Base-by-base conservation (phyloP, 2,113 vertebrate species). In the Pluvianellus socialis region DNA sequence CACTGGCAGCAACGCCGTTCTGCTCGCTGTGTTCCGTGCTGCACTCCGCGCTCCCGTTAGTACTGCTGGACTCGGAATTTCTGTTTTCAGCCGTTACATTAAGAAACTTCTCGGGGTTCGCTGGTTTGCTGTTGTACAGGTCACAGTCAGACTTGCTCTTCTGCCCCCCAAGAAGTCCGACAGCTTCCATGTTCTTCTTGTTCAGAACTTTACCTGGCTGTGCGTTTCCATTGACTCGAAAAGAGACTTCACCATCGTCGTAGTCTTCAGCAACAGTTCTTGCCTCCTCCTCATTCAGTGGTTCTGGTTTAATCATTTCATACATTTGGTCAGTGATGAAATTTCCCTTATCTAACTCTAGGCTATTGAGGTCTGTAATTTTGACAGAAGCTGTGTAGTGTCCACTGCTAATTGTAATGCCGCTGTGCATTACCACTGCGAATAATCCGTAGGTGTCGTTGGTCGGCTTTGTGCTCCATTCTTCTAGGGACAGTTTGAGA, bases 341-440 rank as follows among this genome's bases (percentile, higher is more conserved):
- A n/a, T 98, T 98, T 7, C 95, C 97, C 70, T 92, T 92, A 45
- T 98, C 98, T 59, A 98, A 45, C 88, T 98, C 95, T 32, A 98
- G 97, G 94, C 98, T 98, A 10, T 77, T 91, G 33, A 99, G 98
- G 67, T 99, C 98, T 5, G 98, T 98, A 87, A 99, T 98, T 97
- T 98, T 99, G 88, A 99, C 98, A 40, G 98, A 99, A 70, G 99
- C 98, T 12, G 99, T 99, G 97, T 99, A 99, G 95, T 99, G 99
- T 42, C 99, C 99, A 28, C 99, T 99, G 98, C 99, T 99, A 92
- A 99, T 99, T 20, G 99, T 99, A 86, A 99, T 98, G 53, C 99
- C 99, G 23, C 99, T 99, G 96, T 99, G 99, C 99, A 99, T 99
- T 44, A 99, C 99, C 86, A 99, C 99, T 0, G 99, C 99, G 59